Conservation (phyloP, 2,113 vertebrate species). For the Myotis yumanensis region DNA sequence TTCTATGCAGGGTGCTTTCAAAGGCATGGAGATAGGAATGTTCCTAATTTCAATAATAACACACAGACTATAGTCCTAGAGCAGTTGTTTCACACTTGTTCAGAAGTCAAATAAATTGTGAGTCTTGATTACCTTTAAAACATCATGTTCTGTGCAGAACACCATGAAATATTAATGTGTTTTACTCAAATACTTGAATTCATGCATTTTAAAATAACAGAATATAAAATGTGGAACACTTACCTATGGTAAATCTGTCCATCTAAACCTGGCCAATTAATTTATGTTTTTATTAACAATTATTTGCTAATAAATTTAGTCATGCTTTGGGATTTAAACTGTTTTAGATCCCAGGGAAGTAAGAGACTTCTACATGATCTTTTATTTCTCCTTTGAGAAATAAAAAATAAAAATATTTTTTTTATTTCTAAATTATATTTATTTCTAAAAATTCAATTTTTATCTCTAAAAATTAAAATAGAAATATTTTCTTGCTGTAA, state of each 20-base stretch:
- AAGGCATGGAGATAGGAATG: background rate
- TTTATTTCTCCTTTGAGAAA: background rate
- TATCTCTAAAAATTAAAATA: background rate
- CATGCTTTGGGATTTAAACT: background rate
- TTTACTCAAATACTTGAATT: background rate
- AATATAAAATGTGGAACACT: background rate
- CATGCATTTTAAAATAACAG: background rate
- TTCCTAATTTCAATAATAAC: background rate
- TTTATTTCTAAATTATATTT: too few relatives aligned
- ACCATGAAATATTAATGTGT: background rate
- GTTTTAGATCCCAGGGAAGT: background rate
- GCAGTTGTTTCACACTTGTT: background rate
- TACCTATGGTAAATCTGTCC: background rate
- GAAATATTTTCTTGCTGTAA: background rate
- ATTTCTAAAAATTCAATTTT: too few relatives aligned
- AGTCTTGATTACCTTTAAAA: background rate
- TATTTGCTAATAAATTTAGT: background rate
- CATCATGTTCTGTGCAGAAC: background rate
- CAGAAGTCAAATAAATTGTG: background rate
- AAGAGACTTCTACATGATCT: background rate
- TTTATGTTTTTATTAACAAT: slow-evolving; percentile 7
- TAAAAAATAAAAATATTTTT: too few relatives aligned
- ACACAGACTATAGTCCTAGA: background rate
- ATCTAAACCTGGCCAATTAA: background rate
- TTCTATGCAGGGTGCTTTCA: background rate